These are phyloP conservation scores for Idaea straminata DNA, from an alignment of 2,888 invertebrate genomes.

Conservation along the genomic window DNA sequence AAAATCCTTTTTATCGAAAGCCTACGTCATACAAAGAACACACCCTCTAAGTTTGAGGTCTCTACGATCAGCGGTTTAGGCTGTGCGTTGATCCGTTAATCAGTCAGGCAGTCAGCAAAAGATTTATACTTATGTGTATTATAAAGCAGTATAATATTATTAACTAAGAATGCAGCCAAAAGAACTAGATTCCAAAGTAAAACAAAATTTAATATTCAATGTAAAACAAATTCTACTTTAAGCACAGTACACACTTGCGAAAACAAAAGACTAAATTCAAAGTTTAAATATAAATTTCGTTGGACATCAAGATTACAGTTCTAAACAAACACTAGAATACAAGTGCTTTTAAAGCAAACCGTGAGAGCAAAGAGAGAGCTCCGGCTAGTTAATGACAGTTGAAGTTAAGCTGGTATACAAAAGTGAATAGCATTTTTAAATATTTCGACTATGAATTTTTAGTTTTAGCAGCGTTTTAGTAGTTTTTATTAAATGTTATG, in stretches of 20 bases:
- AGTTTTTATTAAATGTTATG: neutral
- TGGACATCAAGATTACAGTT: constrained; percentile 21
- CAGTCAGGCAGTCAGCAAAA: too few species aligned
- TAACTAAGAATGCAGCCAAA: too few species aligned
- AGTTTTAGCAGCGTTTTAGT: neutral
- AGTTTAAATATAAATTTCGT: neutral
- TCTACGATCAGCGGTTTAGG: too few species aligned
- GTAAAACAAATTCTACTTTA: too few species aligned
- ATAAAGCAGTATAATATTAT: too few species aligned
- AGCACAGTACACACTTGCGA: neutral
- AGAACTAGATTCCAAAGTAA: too few species aligned
- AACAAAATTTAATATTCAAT: too few species aligned
- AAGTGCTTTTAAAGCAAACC: constrained; percentile 26
- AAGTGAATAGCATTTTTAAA: constrained; percentile 6
- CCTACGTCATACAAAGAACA: too few species aligned
- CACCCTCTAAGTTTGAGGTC: too few species aligned
- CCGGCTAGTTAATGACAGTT: constrained; percentile 23
- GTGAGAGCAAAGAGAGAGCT: constrained; percentile 28
- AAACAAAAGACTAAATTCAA: neutral
- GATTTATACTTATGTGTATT: too few species aligned
- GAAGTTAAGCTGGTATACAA: constrained; percentile 21
- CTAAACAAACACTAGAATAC: constrained; percentile 22
- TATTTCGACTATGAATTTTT: neutral
- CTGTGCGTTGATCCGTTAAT: too few species aligned
- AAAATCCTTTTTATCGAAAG: too few species aligned